Evolutionary conservation across 2,888 invertebrate genomes (phyloP), one percentile per base, ranked within the genome.

Genomic region (Pheosia tremula): DNA sequence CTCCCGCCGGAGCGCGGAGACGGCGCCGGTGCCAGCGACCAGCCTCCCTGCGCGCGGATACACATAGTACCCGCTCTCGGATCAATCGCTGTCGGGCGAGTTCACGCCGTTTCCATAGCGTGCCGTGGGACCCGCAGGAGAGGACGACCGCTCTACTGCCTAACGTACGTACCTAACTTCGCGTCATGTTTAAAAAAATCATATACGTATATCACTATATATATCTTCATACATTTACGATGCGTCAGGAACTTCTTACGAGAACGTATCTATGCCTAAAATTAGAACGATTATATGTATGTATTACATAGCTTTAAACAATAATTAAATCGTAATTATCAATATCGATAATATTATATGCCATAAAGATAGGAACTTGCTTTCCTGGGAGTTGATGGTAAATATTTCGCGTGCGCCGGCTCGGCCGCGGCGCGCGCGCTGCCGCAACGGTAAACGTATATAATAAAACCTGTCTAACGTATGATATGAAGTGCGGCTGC

Each of bases 321-420:
- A 93, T 93, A 93, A 94, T 94, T 94, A 93, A 93, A 94, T 92
- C 93, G 94, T 94, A 94, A 93, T 94, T 93, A 94, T 93, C 94
- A 94, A 93, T 94, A 93, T 93, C 93, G 93, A 94, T 94, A 94
- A 93, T 94, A 94, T 94, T 94, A 94, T 94, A 94, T 94, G 94
- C 93, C 94, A 94, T 94, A 94, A 94, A 94, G 94, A 94, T 94
- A 94, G 94, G 94, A 94, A 94, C 94, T 94, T 94, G 94, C 92
- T 94, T 94, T 93, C 90, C 94, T 94, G 94, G 94, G 94, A 91
- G 92, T 90, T 87, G 94, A 93, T 94, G 94, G 82, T 90, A 87
- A 80, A 84, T 81, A 81, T 86, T 87, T 82, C 77, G 74, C 82
- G 78, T 76, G 85, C 90, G 91, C 86, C 90, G 86, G 86, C 85